A percentile compares a stretch with the other conserved stretches of the same genome.
Evolutionary conservation across 2,797 vertebrate species (phyloP).

Genomic region (Alca torda): DNA sequence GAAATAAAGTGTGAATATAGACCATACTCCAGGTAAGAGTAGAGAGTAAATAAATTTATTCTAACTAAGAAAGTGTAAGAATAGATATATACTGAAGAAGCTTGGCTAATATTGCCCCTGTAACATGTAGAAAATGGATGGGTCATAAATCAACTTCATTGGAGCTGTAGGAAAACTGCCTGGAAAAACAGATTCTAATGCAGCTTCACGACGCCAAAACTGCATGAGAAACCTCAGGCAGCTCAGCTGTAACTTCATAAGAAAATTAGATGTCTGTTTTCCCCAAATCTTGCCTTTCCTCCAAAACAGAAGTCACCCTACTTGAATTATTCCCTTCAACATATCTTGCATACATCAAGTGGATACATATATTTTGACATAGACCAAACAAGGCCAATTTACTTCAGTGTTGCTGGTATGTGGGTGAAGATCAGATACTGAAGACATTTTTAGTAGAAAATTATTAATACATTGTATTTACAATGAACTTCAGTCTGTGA

Average conservation of each 20-base stretch:
- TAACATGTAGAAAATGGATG: neutral
- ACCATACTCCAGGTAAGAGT: neutral
- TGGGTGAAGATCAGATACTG: neutral
- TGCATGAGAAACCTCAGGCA: neutral
- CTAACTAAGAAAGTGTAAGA: neutral
- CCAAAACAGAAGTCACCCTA: neutral
- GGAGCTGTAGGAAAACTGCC: neutral
- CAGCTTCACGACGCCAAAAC: neutral
- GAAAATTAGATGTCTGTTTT: neutral
- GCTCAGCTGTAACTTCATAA: neutral
- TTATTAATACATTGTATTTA: neutral
- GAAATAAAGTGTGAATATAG: neutral
- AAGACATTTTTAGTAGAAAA: neutral
- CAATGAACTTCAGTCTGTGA: neutral
- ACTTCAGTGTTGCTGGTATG: neutral
- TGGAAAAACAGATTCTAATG: slow-evolving; percentile 9
- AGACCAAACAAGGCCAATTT: neutral
- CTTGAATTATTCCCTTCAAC: neutral
- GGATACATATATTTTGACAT: neutral
- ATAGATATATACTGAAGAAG: neutral
- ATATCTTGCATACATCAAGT: neutral
- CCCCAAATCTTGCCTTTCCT: neutral
- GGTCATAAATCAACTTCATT: slow-evolving; percentile 36
- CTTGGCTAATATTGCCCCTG: neutral
- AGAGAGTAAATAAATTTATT: neutral